phyloP scores from a whole-genome alignment of 2,888 invertebrate species.

The Dascillus cervinus region DNA sequence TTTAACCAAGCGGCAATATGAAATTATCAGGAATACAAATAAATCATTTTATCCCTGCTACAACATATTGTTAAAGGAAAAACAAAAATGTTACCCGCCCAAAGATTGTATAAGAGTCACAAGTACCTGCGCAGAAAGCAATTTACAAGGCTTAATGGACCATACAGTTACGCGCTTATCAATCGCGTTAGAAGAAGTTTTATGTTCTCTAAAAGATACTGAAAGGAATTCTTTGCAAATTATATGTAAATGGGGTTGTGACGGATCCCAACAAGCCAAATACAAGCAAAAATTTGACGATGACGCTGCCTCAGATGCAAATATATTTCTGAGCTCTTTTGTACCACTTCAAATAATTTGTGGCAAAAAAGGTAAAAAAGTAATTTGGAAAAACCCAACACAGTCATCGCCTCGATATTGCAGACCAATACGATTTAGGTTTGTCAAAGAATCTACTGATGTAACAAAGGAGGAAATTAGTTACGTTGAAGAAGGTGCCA shows the following conservation, averaged over 20 bases:
- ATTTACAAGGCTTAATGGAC: constrained; percentile 6
- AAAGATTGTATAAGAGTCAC: constrained; percentile 2
- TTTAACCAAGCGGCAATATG: too few species aligned
- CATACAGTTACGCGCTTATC: too few species aligned
- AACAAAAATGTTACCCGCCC: constrained; percentile 7
- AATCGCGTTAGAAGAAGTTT: constrained; percentile 6
- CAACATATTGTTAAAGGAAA: constrained; percentile 5
- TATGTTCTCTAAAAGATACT: constrained; percentile 7
- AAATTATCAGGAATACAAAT: constrained; percentile 6
- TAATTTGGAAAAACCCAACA: constrained; percentile 27
- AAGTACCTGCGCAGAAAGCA: constrained; percentile 4
- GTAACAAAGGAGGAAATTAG: constrained; percentile 23
- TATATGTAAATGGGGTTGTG: constrained; percentile 21
- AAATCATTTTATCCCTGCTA: constrained; percentile 5
- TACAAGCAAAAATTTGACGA: constrained; percentile 25
- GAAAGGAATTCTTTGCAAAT: constrained; percentile 11
- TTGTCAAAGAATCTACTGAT: constrained; percentile 22
- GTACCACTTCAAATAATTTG: constrained; percentile 17
- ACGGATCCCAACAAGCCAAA: constrained; percentile 23
- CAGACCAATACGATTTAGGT: constrained; percentile 25
- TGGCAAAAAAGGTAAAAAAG: constrained; percentile 11
- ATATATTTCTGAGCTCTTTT: constrained; percentile 28
- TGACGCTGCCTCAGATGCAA: constrained; percentile 17
- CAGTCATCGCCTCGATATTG: constrained; percentile 26
- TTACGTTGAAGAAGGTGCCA: constrained; percentile 10